These are phyloP conservation scores for Phylloscopus trochilus DNA, from an alignment of 2,113 vertebrate species.

Conservation along the genomic window DNA sequence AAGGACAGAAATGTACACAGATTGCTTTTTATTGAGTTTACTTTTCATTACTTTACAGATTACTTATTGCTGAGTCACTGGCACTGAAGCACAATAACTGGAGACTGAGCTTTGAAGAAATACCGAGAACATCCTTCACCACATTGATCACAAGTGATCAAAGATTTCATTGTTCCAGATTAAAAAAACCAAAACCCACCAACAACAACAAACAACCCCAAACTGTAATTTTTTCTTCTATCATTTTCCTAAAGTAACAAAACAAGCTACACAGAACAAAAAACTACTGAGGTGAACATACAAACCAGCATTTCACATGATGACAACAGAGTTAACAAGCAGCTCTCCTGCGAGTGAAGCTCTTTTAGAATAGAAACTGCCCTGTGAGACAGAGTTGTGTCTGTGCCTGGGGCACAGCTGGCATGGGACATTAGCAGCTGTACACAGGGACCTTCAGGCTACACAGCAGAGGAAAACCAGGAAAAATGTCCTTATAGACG, in stretches of 20 bases:
- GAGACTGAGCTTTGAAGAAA: neutral
- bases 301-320: neutral
- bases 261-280: neutral
- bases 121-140: neutral
- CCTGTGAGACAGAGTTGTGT: neutral
- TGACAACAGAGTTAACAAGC: neutral
- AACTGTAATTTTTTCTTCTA: neutral
- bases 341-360: neutral
- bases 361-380: neutral
- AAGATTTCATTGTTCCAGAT: neutral
- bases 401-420: neutral
- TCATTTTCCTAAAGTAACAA: neutral
- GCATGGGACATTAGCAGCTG: neutral
- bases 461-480: neutral
- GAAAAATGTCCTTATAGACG: neutral
- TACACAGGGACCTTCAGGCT: neutral
- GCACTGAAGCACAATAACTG: neutral
- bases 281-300: neutral
- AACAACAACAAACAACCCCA: fast-evolving
- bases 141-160: neutral
- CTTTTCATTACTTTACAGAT: neutral
- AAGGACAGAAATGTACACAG: neutral
- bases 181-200: neutral
- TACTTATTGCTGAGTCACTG: neutral
- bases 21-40: neutral